phyloP scores from a whole-genome alignment of 2,888 invertebrate genomes.

The Agrotis exclamationis region DNA sequence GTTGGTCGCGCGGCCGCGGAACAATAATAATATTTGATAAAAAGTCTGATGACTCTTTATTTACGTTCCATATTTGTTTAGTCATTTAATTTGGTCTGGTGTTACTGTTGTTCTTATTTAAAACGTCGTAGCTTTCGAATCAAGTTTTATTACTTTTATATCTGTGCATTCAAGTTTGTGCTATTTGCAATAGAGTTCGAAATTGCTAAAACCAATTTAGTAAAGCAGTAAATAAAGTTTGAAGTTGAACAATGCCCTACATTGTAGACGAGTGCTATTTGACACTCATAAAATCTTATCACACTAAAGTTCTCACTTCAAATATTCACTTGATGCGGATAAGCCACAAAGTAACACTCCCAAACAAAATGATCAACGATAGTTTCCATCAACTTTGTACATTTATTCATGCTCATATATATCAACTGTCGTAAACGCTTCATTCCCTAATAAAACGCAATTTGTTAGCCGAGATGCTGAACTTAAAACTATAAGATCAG shows the following conservation, averaged over 20 bases:
- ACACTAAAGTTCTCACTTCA: conserved; percentile 28
- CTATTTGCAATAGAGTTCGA: neutral
- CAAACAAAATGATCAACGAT: conserved; percentile 64
- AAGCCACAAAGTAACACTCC: conserved; percentile 61
- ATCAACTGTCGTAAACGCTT: conserved; percentile 80
- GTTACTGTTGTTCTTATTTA: conserved; percentile 25
- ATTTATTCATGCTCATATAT: conserved; percentile 73
- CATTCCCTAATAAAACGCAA: conserved; percentile 85
- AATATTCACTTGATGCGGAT: conserved; percentile 34
- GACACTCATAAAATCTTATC: conserved; percentile 37
- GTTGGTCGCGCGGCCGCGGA: conserved; percentile 63
- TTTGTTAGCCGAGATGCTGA: conserved; percentile 83
- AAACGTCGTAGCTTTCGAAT: conserved; percentile 9
- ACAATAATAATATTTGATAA: conserved; percentile 80
- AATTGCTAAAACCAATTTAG: neutral
- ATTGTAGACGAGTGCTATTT: conserved; percentile 26
- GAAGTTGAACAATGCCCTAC: conserved; percentile 9
- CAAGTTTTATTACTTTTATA: neutral
- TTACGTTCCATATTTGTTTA: conserved; percentile 75
- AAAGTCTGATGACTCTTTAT: conserved; percentile 77
- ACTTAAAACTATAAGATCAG: conserved; percentile 84
- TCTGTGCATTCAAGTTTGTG: neutral
- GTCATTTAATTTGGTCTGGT: conserved; percentile 56
- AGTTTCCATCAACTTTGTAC: conserved; percentile 69
- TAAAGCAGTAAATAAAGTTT: neutral